phyloP scores from a whole-genome alignment of 1,140 invertebrate genomes.

The Steinernema feltiae region DNA sequence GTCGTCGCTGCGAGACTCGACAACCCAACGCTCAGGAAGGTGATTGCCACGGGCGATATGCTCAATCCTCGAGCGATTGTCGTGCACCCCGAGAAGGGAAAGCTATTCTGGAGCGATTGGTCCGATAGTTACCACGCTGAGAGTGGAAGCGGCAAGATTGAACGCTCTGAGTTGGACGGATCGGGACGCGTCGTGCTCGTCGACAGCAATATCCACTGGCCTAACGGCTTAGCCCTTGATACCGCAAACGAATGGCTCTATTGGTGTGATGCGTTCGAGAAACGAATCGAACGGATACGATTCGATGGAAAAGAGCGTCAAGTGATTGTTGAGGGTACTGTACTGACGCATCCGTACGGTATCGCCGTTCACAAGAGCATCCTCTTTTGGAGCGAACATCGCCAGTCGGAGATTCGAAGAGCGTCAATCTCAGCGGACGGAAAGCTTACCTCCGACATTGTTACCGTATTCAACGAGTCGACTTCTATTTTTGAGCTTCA shows the following conservation, averaged over 20 bases:
- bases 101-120: constrained; percentile 64
- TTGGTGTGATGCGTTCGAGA: constrained; percentile 64
- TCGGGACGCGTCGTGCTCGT: constrained; percentile 59
- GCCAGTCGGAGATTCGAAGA: constrained; percentile 60
- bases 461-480: constrained; percentile 18
- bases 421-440: constrained; percentile 9
- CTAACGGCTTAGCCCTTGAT: constrained; percentile 64
- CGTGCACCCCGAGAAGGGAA: constrained; percentile 66
- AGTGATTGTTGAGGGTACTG: constrained; percentile 57
- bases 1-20: constrained; percentile 66
- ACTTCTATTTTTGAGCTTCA: constrained; percentile 27
- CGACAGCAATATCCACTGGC: constrained; percentile 60
- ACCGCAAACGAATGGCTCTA: constrained; percentile 60
- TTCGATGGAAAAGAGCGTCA: constrained; percentile 73
- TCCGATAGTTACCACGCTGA: constrained; percentile 29
- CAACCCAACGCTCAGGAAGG: constrained; percentile 61
- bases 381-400: constrained; percentile 65
- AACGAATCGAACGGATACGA: constrained; percentile 75
- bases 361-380: constrained; percentile 60
- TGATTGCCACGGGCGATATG: constrained; percentile 62
- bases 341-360: constrained; percentile 64
- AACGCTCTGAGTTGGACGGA: constrained; percentile 63
- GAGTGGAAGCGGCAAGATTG: constrained; percentile 57
- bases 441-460: constrained; percentile 13
- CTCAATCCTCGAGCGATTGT: constrained; percentile 67